These are phyloP conservation scores for Chaitophorus viminalis DNA, from an alignment of 2,888 invertebrate species.

Conservation along the genomic window DNA sequence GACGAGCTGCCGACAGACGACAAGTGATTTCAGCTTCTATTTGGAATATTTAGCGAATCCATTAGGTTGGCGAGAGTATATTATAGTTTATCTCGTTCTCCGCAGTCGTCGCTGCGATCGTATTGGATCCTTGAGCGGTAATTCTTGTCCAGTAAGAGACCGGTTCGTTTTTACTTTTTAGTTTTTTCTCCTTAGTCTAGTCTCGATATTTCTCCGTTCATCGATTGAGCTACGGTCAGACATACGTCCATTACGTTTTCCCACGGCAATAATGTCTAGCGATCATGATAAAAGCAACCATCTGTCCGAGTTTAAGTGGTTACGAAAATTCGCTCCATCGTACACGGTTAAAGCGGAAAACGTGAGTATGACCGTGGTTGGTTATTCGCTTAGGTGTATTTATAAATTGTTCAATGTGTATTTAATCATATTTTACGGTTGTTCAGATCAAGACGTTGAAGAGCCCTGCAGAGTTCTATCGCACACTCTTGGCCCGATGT, in stretches of 20 bases:
- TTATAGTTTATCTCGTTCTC: no score
- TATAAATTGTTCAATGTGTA: not conserved
- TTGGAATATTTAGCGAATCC: no score
- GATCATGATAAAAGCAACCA: not conserved
- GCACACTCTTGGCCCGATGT: constrained; percentile 76
- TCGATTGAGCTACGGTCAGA: no score
- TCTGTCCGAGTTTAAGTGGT: constrained; percentile 37
- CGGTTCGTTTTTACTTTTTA: no score
- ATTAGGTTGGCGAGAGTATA: no score
- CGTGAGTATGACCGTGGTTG: constrained; percentile 1
- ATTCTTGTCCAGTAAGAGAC: no score
- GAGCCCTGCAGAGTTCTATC: constrained; percentile 82
- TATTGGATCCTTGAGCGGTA: no score
- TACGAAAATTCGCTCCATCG: constrained; percentile 30
- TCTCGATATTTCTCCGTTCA: no score
- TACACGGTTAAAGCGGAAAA: not conserved
- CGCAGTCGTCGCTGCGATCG: no score
- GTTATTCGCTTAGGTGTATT: not conserved
- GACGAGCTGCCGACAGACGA: no score
- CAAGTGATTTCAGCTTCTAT: no score
- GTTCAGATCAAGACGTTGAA: constrained; percentile 72
- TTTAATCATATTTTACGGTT: not conserved
- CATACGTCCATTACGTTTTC: not conserved
- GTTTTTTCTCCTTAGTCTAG: no score
- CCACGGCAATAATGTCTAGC: not conserved